Percentiles rank a stretch among this genome's conserved stretches.
phyloP scores from a whole-genome alignment of 2,888 invertebrate species.

The Megastigmus dorsalis region DNA sequence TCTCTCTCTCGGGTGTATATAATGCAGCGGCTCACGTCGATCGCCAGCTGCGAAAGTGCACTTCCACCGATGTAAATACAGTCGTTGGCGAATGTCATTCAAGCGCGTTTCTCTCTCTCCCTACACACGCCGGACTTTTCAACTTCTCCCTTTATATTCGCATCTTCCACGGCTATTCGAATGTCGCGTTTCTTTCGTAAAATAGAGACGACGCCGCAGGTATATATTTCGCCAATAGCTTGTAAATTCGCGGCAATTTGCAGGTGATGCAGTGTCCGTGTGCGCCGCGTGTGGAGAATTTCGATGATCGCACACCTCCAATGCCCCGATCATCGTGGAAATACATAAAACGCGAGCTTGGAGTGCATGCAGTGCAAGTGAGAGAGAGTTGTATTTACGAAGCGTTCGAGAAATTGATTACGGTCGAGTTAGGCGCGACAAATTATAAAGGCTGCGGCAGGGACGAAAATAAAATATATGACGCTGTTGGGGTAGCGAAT shows the following conservation, averaged over 20 bases:
- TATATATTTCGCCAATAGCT: neutral
- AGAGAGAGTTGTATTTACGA: neutral
- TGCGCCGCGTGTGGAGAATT: constrained; percentile 2
- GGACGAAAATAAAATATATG: constrained; percentile 16
- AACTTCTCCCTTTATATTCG: too few relatives aligned
- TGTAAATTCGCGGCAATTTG: constrained; percentile 21
- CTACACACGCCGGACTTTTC: too few relatives aligned
- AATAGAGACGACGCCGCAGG: neutral
- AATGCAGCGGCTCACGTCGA: too few relatives aligned
- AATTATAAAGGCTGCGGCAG: constrained; percentile 12
- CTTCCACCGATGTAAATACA: constrained; percentile 3
- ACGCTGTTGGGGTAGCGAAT: neutral
- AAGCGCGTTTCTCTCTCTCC: too few relatives aligned
- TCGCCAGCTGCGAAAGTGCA: neutral
- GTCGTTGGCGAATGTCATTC: neutral
- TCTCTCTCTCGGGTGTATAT: too few relatives aligned
- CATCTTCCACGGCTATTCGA: neutral
- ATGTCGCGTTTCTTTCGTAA: neutral
- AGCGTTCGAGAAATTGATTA: constrained; percentile 37
- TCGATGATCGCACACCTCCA: too few relatives aligned
- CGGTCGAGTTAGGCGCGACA: constrained; percentile 25
- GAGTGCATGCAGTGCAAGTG: neutral
- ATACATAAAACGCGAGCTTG: too few relatives aligned
- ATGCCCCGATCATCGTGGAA: neutral
- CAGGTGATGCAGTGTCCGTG: neutral